These are phyloP conservation scores for Eilema griseolum DNA, from an alignment of 2,888 invertebrate genomes.

Conservation along the genomic window DNA sequence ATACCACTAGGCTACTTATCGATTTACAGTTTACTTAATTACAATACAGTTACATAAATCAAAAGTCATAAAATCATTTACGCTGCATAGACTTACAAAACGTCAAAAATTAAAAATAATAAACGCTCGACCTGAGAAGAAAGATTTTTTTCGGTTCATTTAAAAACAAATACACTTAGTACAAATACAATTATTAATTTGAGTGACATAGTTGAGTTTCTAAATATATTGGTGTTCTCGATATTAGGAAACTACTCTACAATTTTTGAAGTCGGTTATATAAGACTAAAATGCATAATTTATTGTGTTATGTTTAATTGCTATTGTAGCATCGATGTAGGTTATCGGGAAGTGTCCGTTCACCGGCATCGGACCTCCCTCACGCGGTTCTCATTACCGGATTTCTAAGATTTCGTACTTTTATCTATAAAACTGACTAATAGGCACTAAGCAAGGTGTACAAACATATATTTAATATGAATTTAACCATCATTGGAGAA, in stretches of 20 bases:
- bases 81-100: too few species aligned
- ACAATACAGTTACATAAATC: too few species aligned
- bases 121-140: too few species aligned
- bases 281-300: not conserved
- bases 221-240: too few species aligned
- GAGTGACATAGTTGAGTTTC: too few species aligned
- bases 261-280: not conserved
- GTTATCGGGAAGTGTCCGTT: constrained; percentile 30
- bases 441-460: constrained; percentile 3
- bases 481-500: not conserved
- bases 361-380: constrained; percentile 44
- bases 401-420: constrained; percentile 44
- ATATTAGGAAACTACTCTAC: not conserved
- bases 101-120: too few species aligned
- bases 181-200: too few species aligned
- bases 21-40: too few species aligned
- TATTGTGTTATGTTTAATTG: constrained; percentile 8
- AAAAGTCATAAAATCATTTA: too few species aligned
- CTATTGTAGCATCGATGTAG: constrained; percentile 33
- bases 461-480: constrained; percentile 14
- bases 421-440: constrained; percentile 46
- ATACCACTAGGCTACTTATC: too few species aligned
- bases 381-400: constrained; percentile 38
- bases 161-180: too few species aligned
- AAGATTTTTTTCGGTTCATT: too few species aligned